Evolutionary conservation across 2,797 vertebrate genomes (phyloP).

Genomic region (Sylvia borin): DNA sequence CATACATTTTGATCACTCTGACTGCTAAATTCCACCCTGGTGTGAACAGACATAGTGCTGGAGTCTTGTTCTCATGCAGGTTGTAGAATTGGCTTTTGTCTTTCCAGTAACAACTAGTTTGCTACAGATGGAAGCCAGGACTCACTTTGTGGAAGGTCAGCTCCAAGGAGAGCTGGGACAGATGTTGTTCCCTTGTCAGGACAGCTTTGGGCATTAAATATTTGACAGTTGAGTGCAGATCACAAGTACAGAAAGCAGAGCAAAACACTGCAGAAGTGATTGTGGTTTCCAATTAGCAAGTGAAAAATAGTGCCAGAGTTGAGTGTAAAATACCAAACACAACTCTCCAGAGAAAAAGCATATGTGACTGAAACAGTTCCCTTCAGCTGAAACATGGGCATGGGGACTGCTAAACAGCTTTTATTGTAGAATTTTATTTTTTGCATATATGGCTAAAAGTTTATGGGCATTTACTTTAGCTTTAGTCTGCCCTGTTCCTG

Average conservation of each 20-base stretch:
- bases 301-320: slow-evolving; percentile 12
- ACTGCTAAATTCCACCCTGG: not conserved
- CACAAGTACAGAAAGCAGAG: slow-evolving; percentile 7
- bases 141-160: not conserved
- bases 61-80: not conserved
- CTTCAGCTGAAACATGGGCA: slow-evolving; percentile 16
- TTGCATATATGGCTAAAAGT: slow-evolving; percentile 45
- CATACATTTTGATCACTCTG: not conserved
- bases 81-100: not conserved
- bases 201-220: not conserved
- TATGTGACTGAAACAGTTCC: slow-evolving; percentile 25
- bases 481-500: not conserved
- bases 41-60: not conserved
- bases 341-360: slow-evolving; percentile 28
- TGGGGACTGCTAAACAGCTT: slow-evolving; percentile 40
- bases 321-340: slow-evolving; percentile 29
- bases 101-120: not conserved
- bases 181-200: not conserved
- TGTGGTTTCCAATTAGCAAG: slow-evolving; percentile 39
- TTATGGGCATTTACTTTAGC: slow-evolving; percentile 46
- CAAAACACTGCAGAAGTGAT: not conserved
- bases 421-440: slow-evolving; percentile 47
- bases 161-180: not conserved
- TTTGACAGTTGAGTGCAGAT: slow-evolving; percentile 3
- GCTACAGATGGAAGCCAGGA: not conserved